Base-by-base conservation (phyloP, 2,888 invertebrate species). In the Eupithecia exiguata region DNA sequence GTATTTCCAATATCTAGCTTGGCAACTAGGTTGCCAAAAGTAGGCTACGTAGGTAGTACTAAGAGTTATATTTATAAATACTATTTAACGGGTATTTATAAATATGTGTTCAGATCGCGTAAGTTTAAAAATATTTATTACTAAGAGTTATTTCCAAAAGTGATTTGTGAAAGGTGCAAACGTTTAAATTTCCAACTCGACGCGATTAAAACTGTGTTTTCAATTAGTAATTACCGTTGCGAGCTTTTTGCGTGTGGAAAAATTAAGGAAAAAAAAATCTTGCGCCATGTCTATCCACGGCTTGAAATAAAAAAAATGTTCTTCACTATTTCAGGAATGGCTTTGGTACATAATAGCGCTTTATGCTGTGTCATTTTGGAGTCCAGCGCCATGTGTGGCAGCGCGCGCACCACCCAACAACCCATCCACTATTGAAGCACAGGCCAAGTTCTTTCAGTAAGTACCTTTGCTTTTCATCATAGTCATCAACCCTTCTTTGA, bases 401-500 rank as follows among this genome's bases (percentile, higher is more conserved):
- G 88, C 88, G 0, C 85, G 86, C 16, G 80, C 82, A 2, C 90
- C 91, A 14, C 88, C 90, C 0, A 88, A 84, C 58, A 85, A 84
- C 53, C 93, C 93, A 0, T 79, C 88, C 0, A 90, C 89, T 0
- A 87, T 94, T 36, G 92, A 93, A 83, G 90, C 92, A 2, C 94
- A 95, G 77, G 91, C 95, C 0, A 95, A 95, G 82, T 95, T 93
- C 81, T 95, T 95, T 83, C 95, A 95, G 95, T 95, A 88, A 93
- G 95, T 63, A n/a, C 21, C n/a, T 35, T 7, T 35, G 35, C 18
- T 16, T 18, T 30, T 62, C 5, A n/a, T 30, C 25, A 16, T n/a
- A 61, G 16, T 61, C 30, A 25, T 16, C 25, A 5, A 18, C 16
- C n/a, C 49, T 9, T 21, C n/a, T n/a, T n/a, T n/a, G n/a, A n/a